phyloP scores from a whole-genome alignment of 1,140 invertebrate species.

The Rhopalosiphum maidis region DNA sequence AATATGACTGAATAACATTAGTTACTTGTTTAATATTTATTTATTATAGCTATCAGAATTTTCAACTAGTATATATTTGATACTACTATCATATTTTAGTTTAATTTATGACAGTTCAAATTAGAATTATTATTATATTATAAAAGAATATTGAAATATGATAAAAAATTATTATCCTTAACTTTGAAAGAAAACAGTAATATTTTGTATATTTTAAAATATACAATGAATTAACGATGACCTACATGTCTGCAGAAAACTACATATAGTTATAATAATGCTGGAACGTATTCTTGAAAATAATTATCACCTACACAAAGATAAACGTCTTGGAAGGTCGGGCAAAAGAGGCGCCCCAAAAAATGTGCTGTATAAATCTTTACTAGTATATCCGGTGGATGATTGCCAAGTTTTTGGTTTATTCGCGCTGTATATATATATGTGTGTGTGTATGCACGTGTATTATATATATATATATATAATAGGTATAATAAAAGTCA shows the following conservation, averaged over 20 bases:
- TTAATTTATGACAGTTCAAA: neutral
- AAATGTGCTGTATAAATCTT: constrained; percentile 31
- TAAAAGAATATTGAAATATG: neutral
- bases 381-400: constrained; percentile 42
- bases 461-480: neutral
- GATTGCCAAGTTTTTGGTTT: constrained; percentile 47
- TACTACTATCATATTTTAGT: neutral
- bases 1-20: no score
- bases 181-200: neutral
- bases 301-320: constrained; percentile 22
- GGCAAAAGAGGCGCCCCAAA: neutral
- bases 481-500: constrained; percentile 23
- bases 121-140: neutral
- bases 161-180: neutral
- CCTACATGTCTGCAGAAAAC: neutral
- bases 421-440: neutral
- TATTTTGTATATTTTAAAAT: neutral
- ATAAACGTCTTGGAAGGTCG: constrained; percentile 13
- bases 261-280: neutral
- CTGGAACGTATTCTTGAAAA: constrained; percentile 33
- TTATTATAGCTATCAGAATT: no score
- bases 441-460: no score
- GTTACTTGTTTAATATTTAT: no score
- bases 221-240: neutral
- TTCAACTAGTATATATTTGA: neutral